Percentiles rank a stretch among this genome's conserved stretches.
Conservation (phyloP, 2,888 invertebrate species). For the Sipha maydis region DNA sequence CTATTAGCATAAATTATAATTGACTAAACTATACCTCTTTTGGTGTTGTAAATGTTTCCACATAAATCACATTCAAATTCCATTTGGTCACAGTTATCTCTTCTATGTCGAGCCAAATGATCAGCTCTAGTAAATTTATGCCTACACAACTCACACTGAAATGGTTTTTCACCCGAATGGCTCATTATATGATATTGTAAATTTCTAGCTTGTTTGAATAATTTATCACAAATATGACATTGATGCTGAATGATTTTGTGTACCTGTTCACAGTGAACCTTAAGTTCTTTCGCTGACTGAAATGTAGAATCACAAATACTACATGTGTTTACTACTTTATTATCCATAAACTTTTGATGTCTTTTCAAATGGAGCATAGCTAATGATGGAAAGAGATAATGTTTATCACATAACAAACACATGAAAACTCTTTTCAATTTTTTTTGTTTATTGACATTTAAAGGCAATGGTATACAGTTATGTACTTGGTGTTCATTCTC, state of each 20-base stretch:
- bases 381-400: slow-evolving; percentile 45
- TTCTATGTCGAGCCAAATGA: slow-evolving; percentile 41
- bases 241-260: slow-evolving; percentile 52
- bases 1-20: background rate
- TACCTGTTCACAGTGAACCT: slow-evolving; percentile 21
- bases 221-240: slow-evolving; percentile 51
- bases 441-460: slow-evolving; percentile 53
- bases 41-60: slow-evolving; percentile 54
- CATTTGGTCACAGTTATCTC: slow-evolving; percentile 54
- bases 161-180: slow-evolving; percentile 54
- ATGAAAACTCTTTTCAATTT: slow-evolving; percentile 56
- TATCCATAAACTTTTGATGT: slow-evolving; percentile 35
- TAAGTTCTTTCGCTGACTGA: slow-evolving; percentile 34
- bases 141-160: slow-evolving; percentile 47
- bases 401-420: slow-evolving; percentile 47
- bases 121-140: slow-evolving; percentile 49
- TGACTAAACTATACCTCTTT: slow-evolving; percentile 32
- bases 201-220: slow-evolving; percentile 58
- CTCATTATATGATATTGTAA: slow-evolving; percentile 50
- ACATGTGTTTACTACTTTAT: slow-evolving; percentile 5
- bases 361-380: slow-evolving; percentile 51
- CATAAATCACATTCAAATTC: slow-evolving; percentile 59
- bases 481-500: slow-evolving; percentile 18
- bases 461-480: slow-evolving; percentile 37
- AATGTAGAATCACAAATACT: slow-evolving; percentile 11